Conservation (phyloP, 1,140 invertebrate species). For the Argopecten irradians region DNA sequence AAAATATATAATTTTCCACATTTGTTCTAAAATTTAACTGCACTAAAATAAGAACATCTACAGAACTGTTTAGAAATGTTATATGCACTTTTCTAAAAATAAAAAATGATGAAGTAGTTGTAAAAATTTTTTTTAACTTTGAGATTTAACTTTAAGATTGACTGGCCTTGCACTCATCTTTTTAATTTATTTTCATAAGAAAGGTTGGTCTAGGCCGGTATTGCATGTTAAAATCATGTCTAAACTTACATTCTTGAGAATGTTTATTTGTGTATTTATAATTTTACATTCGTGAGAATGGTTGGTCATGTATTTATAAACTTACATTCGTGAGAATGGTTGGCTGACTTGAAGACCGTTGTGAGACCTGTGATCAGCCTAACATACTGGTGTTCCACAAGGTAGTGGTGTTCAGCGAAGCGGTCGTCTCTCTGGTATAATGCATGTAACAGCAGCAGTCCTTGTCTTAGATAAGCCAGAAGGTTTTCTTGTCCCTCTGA, state of each 20-base stretch:
- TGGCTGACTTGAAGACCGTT: conserved; percentile 44
- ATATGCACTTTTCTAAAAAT: no score
- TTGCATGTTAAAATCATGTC: not conserved
- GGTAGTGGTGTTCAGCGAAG: conserved; percentile 40
- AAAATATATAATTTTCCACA: no score
- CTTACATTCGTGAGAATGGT: conserved; percentile 52
- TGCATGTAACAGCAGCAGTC: conserved; percentile 51
- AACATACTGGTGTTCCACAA: conserved; percentile 56
- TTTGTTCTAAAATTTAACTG: no score
- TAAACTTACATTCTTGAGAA: not conserved
- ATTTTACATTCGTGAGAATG: not conserved
- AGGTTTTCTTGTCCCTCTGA: not conserved
- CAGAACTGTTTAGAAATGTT: no score
- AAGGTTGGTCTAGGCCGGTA: no score
- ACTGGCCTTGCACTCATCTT: no score
- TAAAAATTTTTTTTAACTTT: no score
- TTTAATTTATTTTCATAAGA: no score
- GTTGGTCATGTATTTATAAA: not conserved
- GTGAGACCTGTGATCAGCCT: conserved; percentile 48
- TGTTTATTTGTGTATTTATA: not conserved
- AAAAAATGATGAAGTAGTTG: no score
- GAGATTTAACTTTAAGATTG: no score
- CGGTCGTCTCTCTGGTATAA: conserved; percentile 43
- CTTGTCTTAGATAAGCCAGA: conserved; percentile 40
- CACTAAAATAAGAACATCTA: no score